Evolutionary conservation across 2,888 invertebrate genomes (phyloP).

Genomic region (Hyppa rectilinea): DNA sequence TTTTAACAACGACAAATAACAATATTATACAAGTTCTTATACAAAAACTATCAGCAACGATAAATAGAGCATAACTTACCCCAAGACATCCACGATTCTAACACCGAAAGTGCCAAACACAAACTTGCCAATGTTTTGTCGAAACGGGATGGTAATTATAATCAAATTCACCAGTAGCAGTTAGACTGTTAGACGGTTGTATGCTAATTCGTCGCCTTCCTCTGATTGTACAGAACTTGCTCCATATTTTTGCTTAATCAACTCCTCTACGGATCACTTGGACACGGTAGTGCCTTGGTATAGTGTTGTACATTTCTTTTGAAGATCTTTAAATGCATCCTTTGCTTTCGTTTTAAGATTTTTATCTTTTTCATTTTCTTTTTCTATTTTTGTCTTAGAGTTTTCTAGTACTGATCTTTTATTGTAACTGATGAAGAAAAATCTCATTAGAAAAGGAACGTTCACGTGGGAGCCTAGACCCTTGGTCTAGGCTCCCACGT

Average conservation of each 20-base stretch:
- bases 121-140: constrained; percentile 58
- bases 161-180: constrained; percentile 69
- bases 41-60: constrained; percentile 14
- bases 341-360: constrained; percentile 18
- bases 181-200: constrained; percentile 54
- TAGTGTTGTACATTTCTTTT: constrained; percentile 14
- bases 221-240: constrained; percentile 62
- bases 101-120: constrained; percentile 14
- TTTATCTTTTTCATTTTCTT: neutral
- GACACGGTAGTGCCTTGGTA: constrained; percentile 21
- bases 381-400: neutral
- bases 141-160: constrained; percentile 70
- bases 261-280: constrained; percentile 37
- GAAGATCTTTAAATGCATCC: constrained; percentile 15
- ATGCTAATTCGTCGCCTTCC: constrained; percentile 69
- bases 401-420: neutral
- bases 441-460: too few species aligned
- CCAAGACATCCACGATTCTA: constrained; percentile 6
- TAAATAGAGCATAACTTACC: constrained; percentile 25
- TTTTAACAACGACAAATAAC: too few species aligned
- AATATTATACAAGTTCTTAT: neutral
- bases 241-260: constrained; percentile 67
- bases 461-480: too few species aligned
- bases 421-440: too few species aligned
- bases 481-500: too few species aligned